These are phyloP conservation scores for Ara ararauna DNA, from an alignment of 2,797 vertebrate genomes.

Conservation along the genomic window DNA sequence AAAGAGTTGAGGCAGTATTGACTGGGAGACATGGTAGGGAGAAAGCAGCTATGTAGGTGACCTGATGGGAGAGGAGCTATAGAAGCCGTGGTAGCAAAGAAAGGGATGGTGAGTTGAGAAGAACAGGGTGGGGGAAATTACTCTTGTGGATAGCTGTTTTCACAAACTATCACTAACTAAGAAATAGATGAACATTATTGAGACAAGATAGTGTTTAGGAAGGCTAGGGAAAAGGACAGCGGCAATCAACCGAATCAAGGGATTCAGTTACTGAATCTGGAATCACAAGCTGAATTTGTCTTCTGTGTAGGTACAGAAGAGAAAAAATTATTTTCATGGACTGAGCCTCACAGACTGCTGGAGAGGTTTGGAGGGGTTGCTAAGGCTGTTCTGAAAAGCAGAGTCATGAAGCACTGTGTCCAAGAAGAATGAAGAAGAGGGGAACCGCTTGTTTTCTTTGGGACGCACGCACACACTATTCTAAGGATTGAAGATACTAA, in stretches of 20 bases:
- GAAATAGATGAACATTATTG: not conserved
- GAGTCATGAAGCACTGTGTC: not conserved
- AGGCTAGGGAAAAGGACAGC: not conserved
- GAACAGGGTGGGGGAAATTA: not conserved
- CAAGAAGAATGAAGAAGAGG: not conserved
- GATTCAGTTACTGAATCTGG: not conserved
- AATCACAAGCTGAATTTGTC: not conserved
- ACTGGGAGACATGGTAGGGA: not conserved
- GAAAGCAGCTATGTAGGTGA: not conserved
- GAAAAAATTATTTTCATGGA: not conserved
- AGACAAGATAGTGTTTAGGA: not conserved
- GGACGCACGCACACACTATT: not conserved
- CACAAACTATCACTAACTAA: not conserved
- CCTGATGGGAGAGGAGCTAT: not conserved
- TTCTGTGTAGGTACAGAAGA: not conserved
- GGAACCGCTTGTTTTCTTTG: not conserved
- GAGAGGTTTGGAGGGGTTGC: not conserved
- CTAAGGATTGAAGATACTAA: not conserved
- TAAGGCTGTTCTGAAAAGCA: not conserved
- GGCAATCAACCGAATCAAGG: not conserved
- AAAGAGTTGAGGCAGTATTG: not conserved
- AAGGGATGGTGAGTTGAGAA: not conserved
- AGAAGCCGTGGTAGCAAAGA: not conserved
- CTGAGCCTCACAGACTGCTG: rapidly evolving
- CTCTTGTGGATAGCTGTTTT: not conserved